These are phyloP conservation scores for Acrossocheilus wenchowensis DNA, from an alignment of 2,797 vertebrate species.

Conservation along the genomic window DNA sequence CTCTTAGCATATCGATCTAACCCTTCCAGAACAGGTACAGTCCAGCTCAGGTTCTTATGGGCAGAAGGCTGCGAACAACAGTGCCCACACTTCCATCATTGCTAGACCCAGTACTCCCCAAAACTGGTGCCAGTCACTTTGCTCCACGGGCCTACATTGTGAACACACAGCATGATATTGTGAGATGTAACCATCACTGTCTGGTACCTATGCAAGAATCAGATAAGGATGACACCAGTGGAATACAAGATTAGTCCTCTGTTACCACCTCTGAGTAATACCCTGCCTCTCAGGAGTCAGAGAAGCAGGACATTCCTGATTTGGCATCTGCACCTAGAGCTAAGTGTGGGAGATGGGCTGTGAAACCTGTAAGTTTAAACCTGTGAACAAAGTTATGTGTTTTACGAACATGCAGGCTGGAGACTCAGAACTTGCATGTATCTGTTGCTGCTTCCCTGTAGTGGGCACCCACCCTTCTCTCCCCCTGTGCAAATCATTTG, in stretches of 20 bases:
- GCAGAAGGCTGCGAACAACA: constrained; percentile 15
- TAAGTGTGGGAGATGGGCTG: not conserved
- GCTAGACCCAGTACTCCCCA: not conserved
- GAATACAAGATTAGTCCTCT: not conserved
- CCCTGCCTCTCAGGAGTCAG: not conserved
- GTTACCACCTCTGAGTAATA: not conserved
- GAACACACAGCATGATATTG: not conserved
- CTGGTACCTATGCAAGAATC: constrained; percentile 27
- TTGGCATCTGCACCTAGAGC: not conserved
- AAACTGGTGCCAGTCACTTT: constrained; percentile 6
- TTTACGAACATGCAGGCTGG: too few relatives aligned
- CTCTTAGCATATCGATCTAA: constrained; percentile 26
- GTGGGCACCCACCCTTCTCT: too few relatives aligned
- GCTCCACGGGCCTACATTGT: constrained; percentile 34
- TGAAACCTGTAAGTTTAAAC: constrained; percentile 14
- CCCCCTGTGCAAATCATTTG: too few relatives aligned
- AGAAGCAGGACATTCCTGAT: not conserved
- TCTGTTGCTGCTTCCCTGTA: too few relatives aligned
- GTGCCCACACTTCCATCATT: constrained; percentile 8
- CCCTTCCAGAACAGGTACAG: constrained; percentile 1
- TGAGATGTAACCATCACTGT: constrained; percentile 19
- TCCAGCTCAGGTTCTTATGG: constrained; percentile 36
- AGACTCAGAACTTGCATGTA: too few relatives aligned
- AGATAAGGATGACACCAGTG: not conserved
- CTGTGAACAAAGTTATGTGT: not conserved